These are phyloP conservation scores for Hypolimnas misippus DNA, from an alignment of 2,888 invertebrate species.

Conservation along the genomic window DNA sequence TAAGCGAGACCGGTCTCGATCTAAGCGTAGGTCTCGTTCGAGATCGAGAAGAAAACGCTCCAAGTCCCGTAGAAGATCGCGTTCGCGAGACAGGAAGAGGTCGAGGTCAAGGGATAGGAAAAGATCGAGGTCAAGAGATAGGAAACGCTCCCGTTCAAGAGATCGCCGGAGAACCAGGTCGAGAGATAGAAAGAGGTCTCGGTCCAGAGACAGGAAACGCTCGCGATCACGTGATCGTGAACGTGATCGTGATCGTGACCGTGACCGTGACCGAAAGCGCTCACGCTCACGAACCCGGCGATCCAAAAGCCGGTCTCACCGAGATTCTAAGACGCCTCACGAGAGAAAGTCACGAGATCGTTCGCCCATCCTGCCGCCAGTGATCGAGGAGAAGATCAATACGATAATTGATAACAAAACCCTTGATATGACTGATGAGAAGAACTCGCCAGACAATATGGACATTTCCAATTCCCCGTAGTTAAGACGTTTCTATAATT, in stretches of 20 bases:
- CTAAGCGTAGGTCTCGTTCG: slow-evolving; percentile 85
- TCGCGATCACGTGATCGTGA: slow-evolving; percentile 70
- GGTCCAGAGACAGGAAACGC: slow-evolving; percentile 74
- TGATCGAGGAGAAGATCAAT: slow-evolving; percentile 60
- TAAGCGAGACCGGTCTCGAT: slow-evolving; percentile 81
- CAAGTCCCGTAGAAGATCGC: slow-evolving; percentile 69
- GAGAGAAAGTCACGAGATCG: slow-evolving; percentile 69
- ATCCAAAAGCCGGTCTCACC: slow-evolving; percentile 73
- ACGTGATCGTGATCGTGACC: slow-evolving; percentile 27
- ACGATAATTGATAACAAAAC: slow-evolving; percentile 56
- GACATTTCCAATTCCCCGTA: slow-evolving; percentile 92
- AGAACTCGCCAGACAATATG: slow-evolving; percentile 88
- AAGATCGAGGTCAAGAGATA: slow-evolving; percentile 83
- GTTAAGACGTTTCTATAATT: slow-evolving; percentile 15
- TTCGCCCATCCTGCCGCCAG: slow-evolving; percentile 60
- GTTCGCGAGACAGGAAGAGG: slow-evolving; percentile 73
- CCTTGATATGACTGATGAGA: slow-evolving; percentile 78
- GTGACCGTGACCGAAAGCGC: slow-evolving; percentile 75
- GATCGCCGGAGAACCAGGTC: slow-evolving; percentile 78
- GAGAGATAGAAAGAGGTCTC: slow-evolving; percentile 75
- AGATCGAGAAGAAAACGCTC: slow-evolving; percentile 78
- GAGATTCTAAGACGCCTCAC: slow-evolving; percentile 73
- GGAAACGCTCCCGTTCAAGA: slow-evolving; percentile 82
- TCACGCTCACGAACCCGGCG: slow-evolving; percentile 70
- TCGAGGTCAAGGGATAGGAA: slow-evolving; percentile 82